phyloP scores from a whole-genome alignment of 2,113 vertebrate species.

The Typhlomys cinereus region DNA sequence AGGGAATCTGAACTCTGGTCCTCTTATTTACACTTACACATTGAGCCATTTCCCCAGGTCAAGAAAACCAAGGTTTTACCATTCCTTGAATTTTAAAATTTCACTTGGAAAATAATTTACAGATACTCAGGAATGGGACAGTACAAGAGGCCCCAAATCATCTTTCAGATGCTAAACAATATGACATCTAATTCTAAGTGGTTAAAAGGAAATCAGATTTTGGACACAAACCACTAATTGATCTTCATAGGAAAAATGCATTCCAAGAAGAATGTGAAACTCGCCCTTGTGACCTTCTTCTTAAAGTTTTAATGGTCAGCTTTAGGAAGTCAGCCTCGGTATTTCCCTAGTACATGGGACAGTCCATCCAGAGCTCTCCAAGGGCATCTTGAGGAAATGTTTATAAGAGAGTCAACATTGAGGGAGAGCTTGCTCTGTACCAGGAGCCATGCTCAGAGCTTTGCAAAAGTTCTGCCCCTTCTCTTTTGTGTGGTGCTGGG shows the following conservation, averaged over 20 bases:
- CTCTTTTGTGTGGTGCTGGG: neutral
- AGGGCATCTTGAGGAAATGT: neutral
- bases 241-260: neutral
- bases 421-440: neutral
- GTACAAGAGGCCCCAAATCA: neutral
- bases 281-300: neutral
- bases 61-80: neutral
- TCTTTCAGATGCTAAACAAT: neutral
- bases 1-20: too few relatives aligned
- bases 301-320: neutral
- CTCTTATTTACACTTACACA: too few relatives aligned
- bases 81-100: neutral
- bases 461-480: neutral
- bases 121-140: neutral
- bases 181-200: neutral
- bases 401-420: neutral
- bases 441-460: neutral
- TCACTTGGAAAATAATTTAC: slow-evolving; percentile 45
- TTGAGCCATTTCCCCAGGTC: too few relatives aligned
- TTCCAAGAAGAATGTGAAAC: neutral
- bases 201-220: slow-evolving; percentile 1
- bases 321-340: neutral
- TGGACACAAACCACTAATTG: neutral
- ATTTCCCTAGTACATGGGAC: neutral
- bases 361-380: neutral